These are phyloP conservation scores for Uropsilus gracilis DNA, from an alignment of 2,113 vertebrate genomes.

Conservation along the genomic window DNA sequence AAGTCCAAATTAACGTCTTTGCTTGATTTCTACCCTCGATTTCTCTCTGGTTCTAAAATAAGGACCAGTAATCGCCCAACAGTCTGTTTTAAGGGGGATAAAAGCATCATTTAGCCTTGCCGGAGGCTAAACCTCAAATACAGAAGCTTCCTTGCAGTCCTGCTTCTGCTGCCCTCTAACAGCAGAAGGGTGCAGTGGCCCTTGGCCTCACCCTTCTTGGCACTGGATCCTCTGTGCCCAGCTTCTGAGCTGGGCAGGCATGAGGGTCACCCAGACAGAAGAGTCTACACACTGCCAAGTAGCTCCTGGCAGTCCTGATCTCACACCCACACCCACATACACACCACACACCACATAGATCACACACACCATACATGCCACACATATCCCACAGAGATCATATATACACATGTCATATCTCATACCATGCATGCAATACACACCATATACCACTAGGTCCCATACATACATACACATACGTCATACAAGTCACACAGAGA, in stretches of 20 bases:
- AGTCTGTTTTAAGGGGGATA: neutral
- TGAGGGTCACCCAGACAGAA: neutral
- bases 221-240: neutral
- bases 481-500: no score
- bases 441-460: no score
- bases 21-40: neutral
- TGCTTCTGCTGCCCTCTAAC: neutral
- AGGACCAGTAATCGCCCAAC: neutral
- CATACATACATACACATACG: fast-evolving
- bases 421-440: no score
- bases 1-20: neutral
- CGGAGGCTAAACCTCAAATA: neutral
- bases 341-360: fast-evolving
- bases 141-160: neutral
- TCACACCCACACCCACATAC: neutral
- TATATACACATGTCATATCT: no score
- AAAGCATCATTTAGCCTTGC: neutral
- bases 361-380: neutral
- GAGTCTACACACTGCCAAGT: no score
- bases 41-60: neutral
- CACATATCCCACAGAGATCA: no score
- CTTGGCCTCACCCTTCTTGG: neutral
- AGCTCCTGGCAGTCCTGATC: fast-evolving
- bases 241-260: neutral
- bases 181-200: fast-evolving